Base-by-base conservation (phyloP, 1,140 invertebrate species). In the Cyclina sinensis region DNA sequence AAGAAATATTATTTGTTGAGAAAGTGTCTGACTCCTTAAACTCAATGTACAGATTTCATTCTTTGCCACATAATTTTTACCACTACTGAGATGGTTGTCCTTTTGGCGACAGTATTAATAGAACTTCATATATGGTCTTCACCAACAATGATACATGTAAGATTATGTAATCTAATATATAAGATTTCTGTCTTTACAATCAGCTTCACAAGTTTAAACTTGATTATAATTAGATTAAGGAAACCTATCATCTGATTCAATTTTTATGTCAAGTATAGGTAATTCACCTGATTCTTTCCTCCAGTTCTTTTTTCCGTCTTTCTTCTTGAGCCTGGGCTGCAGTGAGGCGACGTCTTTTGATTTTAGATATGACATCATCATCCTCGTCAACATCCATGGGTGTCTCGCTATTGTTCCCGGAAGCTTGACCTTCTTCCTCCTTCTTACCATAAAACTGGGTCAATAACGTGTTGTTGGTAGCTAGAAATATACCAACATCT, bases 371-470 rank as follows among this genome's bases (percentile, higher is more conserved):
- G 30, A 94, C 90, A 65, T 86, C 81, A 18, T 93, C 92, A 14
- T 80, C 90, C 35, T n/a, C n/a, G n/a, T 43, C 43, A n/a, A 30
- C 89, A 30, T 91, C 91, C 54, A 84, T 89, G 12, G 88, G 76
- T 39, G 87, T 35, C 43, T 91, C 82, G 30, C 86, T 62, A 59
- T 81, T 51, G 59, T 84, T 43, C n/a, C 86, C 59, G 32, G 90
- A 78, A 24, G 86, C 37, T 46, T 82, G 24, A 37, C 62, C 51
- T 35, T 92, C 89, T 7, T 65, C 90, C 16, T 48, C 32, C 35
- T 90, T 90, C 37, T 93, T 92, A 12, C 94, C 94, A 88, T 95
- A 95, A 84, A 95, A 95, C 62, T 90, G 84, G n/a, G 91, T 90
- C 21, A 94, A 39, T 24, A 91, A 68, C 24, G 46, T 84, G 37